Evolutionary conservation across 2,113 vertebrate genomes (phyloP), one percentile per base, ranked within the genome.

Genomic region (Spea multiplicata): DNA sequence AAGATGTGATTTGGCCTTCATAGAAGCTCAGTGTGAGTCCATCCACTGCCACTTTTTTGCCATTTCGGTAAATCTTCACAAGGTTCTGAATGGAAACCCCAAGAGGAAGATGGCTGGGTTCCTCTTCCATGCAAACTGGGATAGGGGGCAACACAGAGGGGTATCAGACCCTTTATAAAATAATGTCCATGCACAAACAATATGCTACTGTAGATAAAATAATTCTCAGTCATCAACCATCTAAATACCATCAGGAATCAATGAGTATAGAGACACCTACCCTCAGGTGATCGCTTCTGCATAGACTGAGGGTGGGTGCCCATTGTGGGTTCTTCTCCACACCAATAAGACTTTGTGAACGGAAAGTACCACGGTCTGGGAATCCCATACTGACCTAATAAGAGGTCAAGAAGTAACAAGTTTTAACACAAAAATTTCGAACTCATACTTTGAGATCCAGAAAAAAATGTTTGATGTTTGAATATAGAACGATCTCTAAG

Each of bases 1-100:
- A 99, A 7, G 97, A 99, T 0, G 97, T 98, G 85, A 99, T 99
- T 75, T 99, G 97, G 59, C 96, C 96, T 86, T 99, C 96, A 0
- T 98, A 98, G 87, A 99, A 99, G 82, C 96, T 96, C 6, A 99
- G 89, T 0, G 95, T 95, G 67, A 99, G 92, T 45, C 94, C 97
- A 81, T 99, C 96, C 1, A 99, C 94, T 0, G 97, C 97, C 84
- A 96, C 89, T 83, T 99, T 99, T 84, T 93, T 96, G 52, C 97
- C 96, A 64, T 96, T 93, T 47, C 93, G 91, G 74, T 99, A 99
- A 73, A 99, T 93, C 83, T 99, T 99, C 70, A 98, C 94, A 81
- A 99, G 88, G 81, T 96, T 96, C 88, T 99, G 91, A 48, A 99
- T 97, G 84, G 93, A 97, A 66, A 99, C 97, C 0, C 97, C 97